Percentiles rank a stretch among this genome's conserved stretches.
phyloP scores from a whole-genome alignment of 37 sponge, comb jelly and placozoan genomes.

The Hormiphora californensis region DNA sequence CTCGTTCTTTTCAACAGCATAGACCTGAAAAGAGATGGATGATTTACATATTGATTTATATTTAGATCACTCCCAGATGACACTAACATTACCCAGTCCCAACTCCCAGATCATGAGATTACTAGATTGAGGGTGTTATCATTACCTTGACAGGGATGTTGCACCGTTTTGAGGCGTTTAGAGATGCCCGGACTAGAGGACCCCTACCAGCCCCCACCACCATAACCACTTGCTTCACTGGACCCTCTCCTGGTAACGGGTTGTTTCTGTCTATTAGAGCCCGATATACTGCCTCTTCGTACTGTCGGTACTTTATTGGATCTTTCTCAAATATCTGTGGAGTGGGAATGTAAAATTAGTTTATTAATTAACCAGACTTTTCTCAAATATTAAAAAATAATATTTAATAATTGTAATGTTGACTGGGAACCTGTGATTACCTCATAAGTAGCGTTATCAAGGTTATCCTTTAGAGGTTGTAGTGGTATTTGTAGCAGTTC shows the following conservation, averaged over 20 bases:
- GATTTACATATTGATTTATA: not conserved
- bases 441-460: constrained; percentile 95
- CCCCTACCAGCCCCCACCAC: constrained; percentile 98
- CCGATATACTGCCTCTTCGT: constrained; percentile 70
- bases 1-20: constrained; percentile 97
- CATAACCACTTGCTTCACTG: constrained; percentile 68
- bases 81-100: not conserved
- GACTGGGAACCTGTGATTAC: too few species aligned
- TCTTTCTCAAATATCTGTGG: constrained; percentile 74
- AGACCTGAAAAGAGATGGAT: constrained; percentile 60
- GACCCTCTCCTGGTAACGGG: constrained; percentile 11
- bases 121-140: not conserved
- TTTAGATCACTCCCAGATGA: not conserved
- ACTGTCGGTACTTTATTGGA: constrained; percentile 80
- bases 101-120: not conserved
- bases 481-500: constrained; percentile 92
- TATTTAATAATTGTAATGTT: too few species aligned
- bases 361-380: too few species aligned
- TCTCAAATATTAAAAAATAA: too few species aligned
- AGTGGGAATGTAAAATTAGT: too few species aligned
- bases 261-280: constrained; percentile 54
- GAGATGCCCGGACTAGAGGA: constrained; percentile 76
- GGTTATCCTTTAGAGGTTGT: constrained; percentile 92
- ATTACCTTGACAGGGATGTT: constrained; percentile 29
- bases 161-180: constrained; percentile 64